Evolutionary conservation across 2,113 vertebrate genomes (phyloP), one percentile per base, ranked within the genome.

Genomic region (Amphilophus citrinellus): DNA sequence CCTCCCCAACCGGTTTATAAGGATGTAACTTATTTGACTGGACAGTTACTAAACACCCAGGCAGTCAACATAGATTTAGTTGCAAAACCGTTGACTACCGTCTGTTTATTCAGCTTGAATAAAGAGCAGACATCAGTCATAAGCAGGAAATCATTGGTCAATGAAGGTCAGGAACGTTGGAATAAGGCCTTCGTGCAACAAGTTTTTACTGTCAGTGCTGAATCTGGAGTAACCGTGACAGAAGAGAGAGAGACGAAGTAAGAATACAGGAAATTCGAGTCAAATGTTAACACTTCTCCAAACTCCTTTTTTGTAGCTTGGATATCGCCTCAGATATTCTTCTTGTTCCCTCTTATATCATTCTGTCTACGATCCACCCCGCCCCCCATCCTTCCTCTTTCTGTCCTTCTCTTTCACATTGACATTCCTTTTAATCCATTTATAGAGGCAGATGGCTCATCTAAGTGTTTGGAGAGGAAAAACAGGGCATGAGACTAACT

Each of bases 381-480:
- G 20, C 22, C 37, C 50, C 73, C 75, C 37, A n/a, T 32, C 22
- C 47, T 73, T 39, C 62, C 63, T 47, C 63, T 61, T 79, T 79
- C 44, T 66, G 35, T 78, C 65, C 80, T 80, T 59, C 61, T 73
- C 47, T 30, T 71, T 65, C 80, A 65, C 62, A 77, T 1, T 79
- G 79, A 82, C 82, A 87, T 89, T 89, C 88, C 85, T 76, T 79
- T 82, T 18, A 58, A 62, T 82, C 85, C 84, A 87, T 87, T 87
- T 79, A 79, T 89, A 79, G 81, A 71, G 47, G 44, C 83, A 37
- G 66, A 81, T 59, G 81, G 77, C 56, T 89, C 88, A 68, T 79
- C 63, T 78, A n/a, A 66, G 65, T 79, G 61, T 87, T 84, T 27
- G 53, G 44, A 77, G 61, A 77, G 68, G 44, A 79, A 85, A 88